Evolutionary conservation across 2,113 vertebrate species (phyloP), one percentile per base, ranked within the genome.

Genomic region (Tragelaphus strepsiceros): DNA sequence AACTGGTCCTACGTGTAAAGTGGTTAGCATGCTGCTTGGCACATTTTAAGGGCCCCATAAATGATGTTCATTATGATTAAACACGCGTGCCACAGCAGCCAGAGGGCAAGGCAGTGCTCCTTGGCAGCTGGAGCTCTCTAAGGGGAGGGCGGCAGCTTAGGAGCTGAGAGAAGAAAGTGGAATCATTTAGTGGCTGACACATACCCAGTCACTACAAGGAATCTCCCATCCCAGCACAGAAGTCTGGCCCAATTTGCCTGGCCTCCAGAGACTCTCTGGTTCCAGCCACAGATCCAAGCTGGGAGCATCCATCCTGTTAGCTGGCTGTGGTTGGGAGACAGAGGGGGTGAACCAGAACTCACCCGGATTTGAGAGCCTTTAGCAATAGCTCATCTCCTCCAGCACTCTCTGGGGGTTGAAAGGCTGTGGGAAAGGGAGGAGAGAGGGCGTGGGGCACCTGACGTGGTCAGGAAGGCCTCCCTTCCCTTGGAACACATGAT

Each of bases 121-220:
- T 90, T 97, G 97, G 97, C 96, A 97, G 93, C 62, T 2, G 1
- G 71, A 11, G 28, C 15, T 94, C 95, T 96, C 96, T 5, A 15
- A 77, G 78, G 96, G 49, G 53, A 93, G 58, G 98, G 98, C 6
- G 46, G 91, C 2, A 53, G 51, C 86, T 62, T 82, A n/a, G 51
- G 32, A 91, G 61, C 71, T 62, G 49, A 83, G 94, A 56, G 92
- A 71, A 90, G 74, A 91, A 35, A 90, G 81, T 61, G 95, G 91
- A 94, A 77, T 97, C 78, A 49, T 90, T 96, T 81, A 97, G 94
- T 26, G 62, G 78, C 80, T 92, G 91, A 97, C 97, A 97, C 81
- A 84, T 32, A 95, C 59, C 83, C 78, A 1, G 62, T 88, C 78
- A n/a, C 91, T 97, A 92, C 95, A 88, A 90, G 94, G 93, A 93